These are phyloP conservation scores for Drosophila lowei DNA, from an alignment of 1,140 invertebrate genomes.

Conservation along the genomic window DNA sequence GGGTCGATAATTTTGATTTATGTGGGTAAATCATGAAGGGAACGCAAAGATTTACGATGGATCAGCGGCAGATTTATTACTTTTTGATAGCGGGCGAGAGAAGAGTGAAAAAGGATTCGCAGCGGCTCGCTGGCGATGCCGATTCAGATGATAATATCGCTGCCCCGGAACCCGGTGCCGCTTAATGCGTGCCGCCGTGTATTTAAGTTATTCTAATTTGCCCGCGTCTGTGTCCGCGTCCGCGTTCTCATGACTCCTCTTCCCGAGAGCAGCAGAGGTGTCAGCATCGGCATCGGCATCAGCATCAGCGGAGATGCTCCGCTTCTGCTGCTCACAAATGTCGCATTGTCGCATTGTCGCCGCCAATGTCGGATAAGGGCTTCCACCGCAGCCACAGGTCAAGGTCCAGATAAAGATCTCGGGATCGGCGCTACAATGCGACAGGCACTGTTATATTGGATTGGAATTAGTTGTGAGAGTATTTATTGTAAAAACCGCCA, in stretches of 20 bases:
- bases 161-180: slow-evolving; percentile 8
- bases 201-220: slow-evolving; percentile 80
- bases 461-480: no score
- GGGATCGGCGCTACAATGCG: slow-evolving; percentile 9
- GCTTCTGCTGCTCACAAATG: slow-evolving; percentile 36
- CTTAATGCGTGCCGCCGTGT: slow-evolving; percentile 76
- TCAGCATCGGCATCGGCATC: slow-evolving; percentile 20
- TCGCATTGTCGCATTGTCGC: slow-evolving; percentile 54
- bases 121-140: slow-evolving; percentile 1
- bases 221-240: slow-evolving; percentile 24
- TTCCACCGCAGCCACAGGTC: slow-evolving; percentile 17
- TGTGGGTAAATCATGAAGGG: slow-evolving; percentile 83
- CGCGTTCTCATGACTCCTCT: slow-evolving; percentile 1
- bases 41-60: slow-evolving; percentile 82
- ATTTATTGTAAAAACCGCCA: no score
- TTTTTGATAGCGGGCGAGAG: slow-evolving; percentile 76
- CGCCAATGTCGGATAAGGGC: slow-evolving; percentile 34
- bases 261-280: slow-evolving; percentile 39
- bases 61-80: slow-evolving; percentile 83
- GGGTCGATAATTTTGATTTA: slow-evolving; percentile 83
- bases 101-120: slow-evolving; percentile 49
- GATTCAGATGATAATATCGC: slow-evolving; percentile 25
- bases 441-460: neutral
- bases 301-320: neutral
- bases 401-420: slow-evolving; percentile 39